These are phyloP conservation scores for Megaleporinus macrocephalus DNA, from an alignment of 2,113 vertebrate genomes.

Conservation along the genomic window DNA sequence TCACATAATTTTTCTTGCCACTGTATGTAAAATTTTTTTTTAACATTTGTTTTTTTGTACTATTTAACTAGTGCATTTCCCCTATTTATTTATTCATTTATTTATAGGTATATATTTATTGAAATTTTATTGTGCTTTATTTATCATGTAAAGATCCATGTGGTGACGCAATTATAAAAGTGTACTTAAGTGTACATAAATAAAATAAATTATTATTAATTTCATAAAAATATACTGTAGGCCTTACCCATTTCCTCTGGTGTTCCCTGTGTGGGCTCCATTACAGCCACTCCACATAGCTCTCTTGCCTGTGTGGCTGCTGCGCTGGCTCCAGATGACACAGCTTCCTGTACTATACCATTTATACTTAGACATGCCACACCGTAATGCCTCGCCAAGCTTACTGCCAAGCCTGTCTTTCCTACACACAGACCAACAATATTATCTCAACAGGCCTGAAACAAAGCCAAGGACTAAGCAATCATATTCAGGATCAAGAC, in stretches of 20 bases:
- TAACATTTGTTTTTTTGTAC: no score
- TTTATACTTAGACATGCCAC: conserved; percentile 80
- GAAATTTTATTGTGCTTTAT: no score
- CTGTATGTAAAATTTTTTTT: no score
- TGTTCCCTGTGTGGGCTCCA: conserved; percentile 65
- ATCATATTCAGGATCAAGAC: no score
- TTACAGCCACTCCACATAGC: conserved; percentile 75
- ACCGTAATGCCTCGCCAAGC: conserved; percentile 76
- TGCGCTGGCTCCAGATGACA: conserved; percentile 65
- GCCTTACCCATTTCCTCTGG: conserved; percentile 73
- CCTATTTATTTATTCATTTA: no score
- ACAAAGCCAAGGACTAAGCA: background rate
- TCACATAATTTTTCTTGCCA: no score
- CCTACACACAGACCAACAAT: conserved; percentile 67
- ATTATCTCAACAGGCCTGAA: background rate
- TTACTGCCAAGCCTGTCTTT: conserved; percentile 70
- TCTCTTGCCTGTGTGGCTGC: conserved; percentile 74
- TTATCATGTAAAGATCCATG: no score
- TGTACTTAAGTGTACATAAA: no score
- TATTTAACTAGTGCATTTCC: no score
- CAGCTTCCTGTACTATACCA: conserved; percentile 77
- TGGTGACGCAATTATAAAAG: no score
- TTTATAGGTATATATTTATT: no score
- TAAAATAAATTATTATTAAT: no score
- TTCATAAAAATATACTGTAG: background rate